Percentiles rank a stretch among this genome's conserved stretches.
Evolutionary conservation across 2,888 invertebrate genomes (phyloP).

Genomic region (Epinotia demarniana): DNA sequence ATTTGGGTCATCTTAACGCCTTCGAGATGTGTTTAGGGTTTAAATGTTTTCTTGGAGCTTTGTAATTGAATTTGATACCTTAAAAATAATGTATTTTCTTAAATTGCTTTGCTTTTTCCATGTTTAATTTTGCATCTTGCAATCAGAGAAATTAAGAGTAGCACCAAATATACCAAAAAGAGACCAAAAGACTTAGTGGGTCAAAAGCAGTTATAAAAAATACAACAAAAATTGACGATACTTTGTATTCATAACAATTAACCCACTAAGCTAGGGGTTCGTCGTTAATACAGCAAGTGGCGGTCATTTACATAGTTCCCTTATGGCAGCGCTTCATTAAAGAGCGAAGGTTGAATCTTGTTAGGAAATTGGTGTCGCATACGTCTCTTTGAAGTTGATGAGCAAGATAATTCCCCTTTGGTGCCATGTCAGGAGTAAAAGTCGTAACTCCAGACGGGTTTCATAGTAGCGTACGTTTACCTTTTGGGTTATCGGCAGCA

Average conservation of each 20-base stretch:
- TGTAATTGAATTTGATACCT: neutral
- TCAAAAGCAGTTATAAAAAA: neutral
- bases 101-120: too few species aligned
- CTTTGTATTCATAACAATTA: constrained; percentile 23
- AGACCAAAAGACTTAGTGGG: too few species aligned
- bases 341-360: neutral
- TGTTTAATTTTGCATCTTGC: too few species aligned
- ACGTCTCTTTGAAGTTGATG: neutral
- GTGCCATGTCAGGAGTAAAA: neutral
- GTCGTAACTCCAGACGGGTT: neutral
- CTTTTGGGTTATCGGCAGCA: neutral
- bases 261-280: constrained; percentile 46
- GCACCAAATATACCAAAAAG: too few species aligned
- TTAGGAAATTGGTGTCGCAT: neutral
- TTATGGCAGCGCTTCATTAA: neutral
- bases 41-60: neutral
- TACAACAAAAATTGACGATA: neutral
- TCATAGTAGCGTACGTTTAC: neutral
- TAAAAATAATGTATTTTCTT: too few species aligned
- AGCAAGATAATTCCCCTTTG: neutral
- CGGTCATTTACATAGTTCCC: constrained; percentile 27
- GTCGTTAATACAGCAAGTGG: constrained; percentile 17
- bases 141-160: too few species aligned
- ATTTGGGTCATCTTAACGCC: neutral
- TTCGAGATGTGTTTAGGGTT: neutral